Conservation (phyloP, 2,797 vertebrate genomes). For the Amblyraja radiata region DNA sequence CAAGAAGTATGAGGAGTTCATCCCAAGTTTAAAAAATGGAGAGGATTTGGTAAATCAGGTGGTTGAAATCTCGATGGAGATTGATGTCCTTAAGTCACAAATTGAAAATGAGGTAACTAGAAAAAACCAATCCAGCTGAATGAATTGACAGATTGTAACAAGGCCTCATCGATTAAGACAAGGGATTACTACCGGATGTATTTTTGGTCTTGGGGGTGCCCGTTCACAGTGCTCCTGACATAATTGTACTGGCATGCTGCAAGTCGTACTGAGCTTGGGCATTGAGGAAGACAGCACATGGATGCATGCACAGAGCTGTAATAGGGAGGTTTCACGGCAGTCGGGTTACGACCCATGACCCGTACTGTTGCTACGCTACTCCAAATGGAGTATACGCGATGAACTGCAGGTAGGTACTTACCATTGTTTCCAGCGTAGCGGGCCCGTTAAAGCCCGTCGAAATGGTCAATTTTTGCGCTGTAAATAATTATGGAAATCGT, state of each 20-base stretch:
- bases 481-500: too few species aligned
- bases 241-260: neutral
- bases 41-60: conserved; percentile 75
- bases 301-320: neutral
- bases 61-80: conserved; percentile 65
- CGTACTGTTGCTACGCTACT: too few species aligned
- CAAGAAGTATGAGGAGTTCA: conserved; percentile 79
- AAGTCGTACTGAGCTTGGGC: too few species aligned
- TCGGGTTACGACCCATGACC: too few species aligned
- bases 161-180: neutral
- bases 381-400: too few species aligned
- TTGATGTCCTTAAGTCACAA: conserved; percentile 68
- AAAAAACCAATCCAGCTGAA: neutral
- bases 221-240: neutral
- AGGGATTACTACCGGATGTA: neutral
- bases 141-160: neutral
- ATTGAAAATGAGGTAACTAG: conserved; percentile 76
- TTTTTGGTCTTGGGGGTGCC: neutral
- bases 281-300: neutral
- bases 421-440: too few species aligned
- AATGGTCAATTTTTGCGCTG: too few species aligned
- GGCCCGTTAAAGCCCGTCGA: too few species aligned
- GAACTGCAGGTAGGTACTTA: too few species aligned
- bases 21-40: conserved; percentile 75
- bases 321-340: too few species aligned